Conservation (phyloP, 2,888 invertebrate genomes). For the Yponomeuta evonymella region DNA sequence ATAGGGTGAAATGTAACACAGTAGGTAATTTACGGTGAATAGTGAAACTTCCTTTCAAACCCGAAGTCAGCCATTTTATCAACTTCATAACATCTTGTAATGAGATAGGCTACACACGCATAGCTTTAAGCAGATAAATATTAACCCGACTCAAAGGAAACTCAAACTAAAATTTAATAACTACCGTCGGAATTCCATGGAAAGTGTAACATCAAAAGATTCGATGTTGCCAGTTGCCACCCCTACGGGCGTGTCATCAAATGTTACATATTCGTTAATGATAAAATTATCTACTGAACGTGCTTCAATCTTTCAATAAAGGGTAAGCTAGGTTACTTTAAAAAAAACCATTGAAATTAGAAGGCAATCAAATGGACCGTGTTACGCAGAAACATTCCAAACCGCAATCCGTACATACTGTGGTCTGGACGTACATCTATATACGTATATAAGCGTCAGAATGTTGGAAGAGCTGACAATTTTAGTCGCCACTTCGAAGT, state of each 20-base stretch:
- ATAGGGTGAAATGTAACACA: not conserved
- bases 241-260: not conserved
- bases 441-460: too few species aligned
- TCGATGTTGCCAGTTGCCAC: conserved; percentile 10
- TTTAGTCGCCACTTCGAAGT: too few species aligned
- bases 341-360: too few species aligned
- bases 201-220: conserved; percentile 14
- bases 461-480: too few species aligned
- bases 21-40: not conserved
- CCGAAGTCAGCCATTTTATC: not conserved
- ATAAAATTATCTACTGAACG: not conserved
- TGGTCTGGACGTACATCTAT: too few species aligned
- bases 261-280: conserved; percentile 5
- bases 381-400: too few species aligned
- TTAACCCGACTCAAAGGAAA: conserved; percentile 15
- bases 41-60: too few species aligned
- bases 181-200: conserved; percentile 6
- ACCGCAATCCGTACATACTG: too few species aligned
- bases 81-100: not conserved
- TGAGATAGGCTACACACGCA: not conserved
- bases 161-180: conserved; percentile 15
- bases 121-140: conserved; percentile 6
- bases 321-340: too few species aligned
- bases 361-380: too few species aligned
- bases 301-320: too few species aligned